Base-by-base conservation (phyloP, 2,888 invertebrate genomes). In the Noctua janthe region DNA sequence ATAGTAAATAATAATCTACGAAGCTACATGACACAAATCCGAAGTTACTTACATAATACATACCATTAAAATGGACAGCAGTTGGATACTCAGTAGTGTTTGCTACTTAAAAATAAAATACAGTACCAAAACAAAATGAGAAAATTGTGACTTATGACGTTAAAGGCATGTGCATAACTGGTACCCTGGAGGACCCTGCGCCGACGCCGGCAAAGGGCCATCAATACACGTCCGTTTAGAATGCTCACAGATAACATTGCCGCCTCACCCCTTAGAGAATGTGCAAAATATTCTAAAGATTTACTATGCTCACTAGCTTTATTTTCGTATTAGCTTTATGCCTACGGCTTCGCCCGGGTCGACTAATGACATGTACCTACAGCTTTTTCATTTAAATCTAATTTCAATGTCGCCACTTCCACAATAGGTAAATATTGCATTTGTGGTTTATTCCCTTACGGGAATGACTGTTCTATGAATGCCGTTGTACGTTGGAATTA, bases 201-300 rank as follows among this genome's bases (percentile, higher is more conserved):
- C 66, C 8, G 15, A 64, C 83, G 71, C 64, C 54, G 54, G n/a
- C 64, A 66, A 39, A 39, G 66, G 59, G 3, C 71, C 80, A 87
- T 85, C 84, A 81, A 84, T 86, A 85, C 71, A 87, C 69, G 88
- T 88, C 74, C 70, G 51, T 67, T 78, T 74, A 85, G 85, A 78
- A 87, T 87, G 69, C 66, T 43, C 76, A 73, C 54, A 49, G 69
- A 82, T 82, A 82, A 67, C 76, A 79, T 75, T 43, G 71, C 59
- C 20, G 64, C 71, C 64, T 67, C 49, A 54, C 15, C 66, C 23
- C n/a, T 39, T n/a, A 29, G 20, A 81, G 71, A 77, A 82, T 82
- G 29, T 72, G 54, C 35, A 54, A 86, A 82, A 74, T 77, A 76
- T 81, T 81, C 15, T 56, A 70, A 43, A 62, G 64, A 59, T 75